Conservation (phyloP, 2,888 invertebrate genomes). For the Drosophila gaucha region DNA sequence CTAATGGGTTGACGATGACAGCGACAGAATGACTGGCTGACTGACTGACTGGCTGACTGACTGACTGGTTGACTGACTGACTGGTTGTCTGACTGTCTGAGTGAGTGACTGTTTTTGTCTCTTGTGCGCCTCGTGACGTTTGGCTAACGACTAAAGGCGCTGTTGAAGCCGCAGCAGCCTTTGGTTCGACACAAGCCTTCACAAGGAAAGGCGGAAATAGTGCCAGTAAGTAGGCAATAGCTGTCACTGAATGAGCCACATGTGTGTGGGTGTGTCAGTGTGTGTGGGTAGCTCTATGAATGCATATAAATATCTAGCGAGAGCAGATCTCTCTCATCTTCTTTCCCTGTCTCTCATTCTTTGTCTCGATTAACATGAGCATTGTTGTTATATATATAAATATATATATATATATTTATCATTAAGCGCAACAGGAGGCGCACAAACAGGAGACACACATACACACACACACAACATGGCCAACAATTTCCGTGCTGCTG, state of each 20-base stretch:
- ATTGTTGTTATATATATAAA: conserved; percentile 26
- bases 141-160: conserved; percentile 64
- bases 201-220: conserved; percentile 75
- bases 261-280: conserved; percentile 8
- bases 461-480: conserved; percentile 29
- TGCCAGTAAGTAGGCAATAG: conserved; percentile 75
- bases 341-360: conserved; percentile 24
- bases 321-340: not conserved
- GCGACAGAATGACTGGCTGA: conserved; percentile 11
- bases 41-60: conserved; percentile 14
- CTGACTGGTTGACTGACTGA: conserved; percentile 14
- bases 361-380: conserved; percentile 81
- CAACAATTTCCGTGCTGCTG: conserved; percentile 65
- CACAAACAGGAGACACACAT: conserved; percentile 2
- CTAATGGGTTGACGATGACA: conserved; percentile 27
- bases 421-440: conserved; percentile 75
- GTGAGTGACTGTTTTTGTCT: conserved; percentile 18
- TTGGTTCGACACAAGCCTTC: conserved; percentile 55
- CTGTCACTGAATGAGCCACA: conserved; percentile 2
- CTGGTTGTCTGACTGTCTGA: too few relatives aligned
- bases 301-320: conserved; percentile 26
- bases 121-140: conserved; percentile 63
- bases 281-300: conserved; percentile 3
- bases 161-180: conserved; percentile 60
- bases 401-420: conserved; percentile 49